These are phyloP conservation scores for Taenaris catops DNA, from an alignment of 2,888 invertebrate species.

Conservation along the genomic window DNA sequence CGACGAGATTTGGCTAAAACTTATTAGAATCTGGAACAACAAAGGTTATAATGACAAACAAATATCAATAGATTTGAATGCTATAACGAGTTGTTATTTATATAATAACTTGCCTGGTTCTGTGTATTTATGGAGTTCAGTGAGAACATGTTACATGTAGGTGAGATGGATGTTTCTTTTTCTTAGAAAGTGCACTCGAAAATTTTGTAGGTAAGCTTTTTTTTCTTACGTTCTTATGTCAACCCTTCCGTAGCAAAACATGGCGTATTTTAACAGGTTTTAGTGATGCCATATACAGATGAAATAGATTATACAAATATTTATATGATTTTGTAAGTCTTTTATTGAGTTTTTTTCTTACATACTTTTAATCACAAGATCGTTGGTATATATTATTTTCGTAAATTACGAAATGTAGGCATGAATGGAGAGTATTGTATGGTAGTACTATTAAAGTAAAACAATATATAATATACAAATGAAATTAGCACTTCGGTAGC, in stretches of 20 bases:
- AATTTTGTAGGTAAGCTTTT: conserved; percentile 73
- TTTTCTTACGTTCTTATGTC: conserved; percentile 49
- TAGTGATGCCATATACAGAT: conserved; percentile 8
- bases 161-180: conserved; percentile 54
- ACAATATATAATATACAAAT: too few species aligned
- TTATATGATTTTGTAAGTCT: too few species aligned
- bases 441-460: too few species aligned
- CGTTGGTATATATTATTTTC: too few species aligned
- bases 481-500: too few species aligned
- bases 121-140: conserved; percentile 75
- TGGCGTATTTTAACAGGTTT: conserved; percentile 29
- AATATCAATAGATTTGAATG: conserved; percentile 8
- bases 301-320: too few species aligned
- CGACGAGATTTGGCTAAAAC: conserved; percentile 69
- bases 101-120: conserved; percentile 64
- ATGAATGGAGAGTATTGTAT: too few species aligned
- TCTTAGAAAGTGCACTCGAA: conserved; percentile 70
- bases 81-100: conserved; percentile 6
- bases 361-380: too few species aligned
- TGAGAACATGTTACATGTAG: conserved; percentile 80
- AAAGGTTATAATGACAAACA: conserved; percentile 33
- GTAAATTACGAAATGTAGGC: too few species aligned
- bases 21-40: conserved; percentile 73
- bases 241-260: conserved; percentile 54
- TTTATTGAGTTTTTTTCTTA: too few species aligned